Percentiles rank a stretch among this genome's conserved stretches.
Evolutionary conservation across 2,888 invertebrate genomes (phyloP).

Genomic region (Alentia gelatinosa): DNA sequence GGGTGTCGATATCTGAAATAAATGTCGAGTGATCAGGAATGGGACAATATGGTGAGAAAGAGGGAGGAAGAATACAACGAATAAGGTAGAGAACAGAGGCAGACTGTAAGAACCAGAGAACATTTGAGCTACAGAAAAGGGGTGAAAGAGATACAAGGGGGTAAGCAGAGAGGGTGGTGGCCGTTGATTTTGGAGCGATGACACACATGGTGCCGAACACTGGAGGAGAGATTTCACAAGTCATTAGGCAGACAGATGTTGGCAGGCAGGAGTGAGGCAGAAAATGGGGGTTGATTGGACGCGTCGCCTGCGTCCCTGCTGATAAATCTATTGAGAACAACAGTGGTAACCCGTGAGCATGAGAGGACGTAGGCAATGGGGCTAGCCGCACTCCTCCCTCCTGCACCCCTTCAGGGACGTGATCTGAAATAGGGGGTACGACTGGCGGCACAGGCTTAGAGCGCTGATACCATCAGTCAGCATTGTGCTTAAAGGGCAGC

Average conservation of each 20-base stretch:
- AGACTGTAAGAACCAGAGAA: too few species aligned
- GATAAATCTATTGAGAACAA: conserved; percentile 24
- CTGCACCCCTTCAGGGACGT: background rate
- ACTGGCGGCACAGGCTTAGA: too few species aligned
- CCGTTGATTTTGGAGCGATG: background rate
- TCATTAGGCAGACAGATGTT: conserved; percentile 52
- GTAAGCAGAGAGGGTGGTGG: background rate
- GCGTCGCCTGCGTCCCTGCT: background rate
- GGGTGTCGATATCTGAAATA: too few species aligned
- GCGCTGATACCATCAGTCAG: too few species aligned
- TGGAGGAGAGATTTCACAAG: conserved; percentile 37
- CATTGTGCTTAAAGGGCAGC: too few species aligned
- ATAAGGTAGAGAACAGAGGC: background rate
- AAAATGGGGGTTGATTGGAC: background rate
- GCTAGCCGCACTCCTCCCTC: background rate
- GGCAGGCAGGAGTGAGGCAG: background rate
- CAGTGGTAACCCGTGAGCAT: background rate
- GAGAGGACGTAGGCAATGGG: background rate
- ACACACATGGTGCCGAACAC: background rate
- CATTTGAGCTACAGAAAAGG: too few species aligned
- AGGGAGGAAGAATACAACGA: background rate
- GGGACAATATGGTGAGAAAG: too few species aligned
- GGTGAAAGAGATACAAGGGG: background rate
- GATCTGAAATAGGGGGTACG: too few species aligned
- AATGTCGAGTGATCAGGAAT: too few species aligned